Conservation (phyloP, 2,113 vertebrate species). For the Probosciger aterrimus region DNA sequence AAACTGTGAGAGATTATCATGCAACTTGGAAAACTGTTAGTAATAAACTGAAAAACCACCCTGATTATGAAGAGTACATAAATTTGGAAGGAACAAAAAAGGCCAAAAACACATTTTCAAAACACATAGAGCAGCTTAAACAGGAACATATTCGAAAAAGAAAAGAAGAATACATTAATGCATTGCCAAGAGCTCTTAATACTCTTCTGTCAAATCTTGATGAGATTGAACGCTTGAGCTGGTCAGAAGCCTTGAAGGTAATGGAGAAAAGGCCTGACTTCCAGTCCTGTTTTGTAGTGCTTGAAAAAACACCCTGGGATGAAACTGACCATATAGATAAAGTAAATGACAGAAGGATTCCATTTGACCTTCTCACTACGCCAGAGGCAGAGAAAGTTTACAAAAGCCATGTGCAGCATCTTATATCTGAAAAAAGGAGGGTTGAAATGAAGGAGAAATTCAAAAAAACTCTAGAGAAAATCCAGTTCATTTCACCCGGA, state of each 20-base stretch:
- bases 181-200: slow-evolving; percentile 93
- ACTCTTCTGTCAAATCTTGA: slow-evolving; percentile 91
- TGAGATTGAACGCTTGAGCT: slow-evolving; percentile 90
- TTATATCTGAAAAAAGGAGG: slow-evolving; percentile 91
- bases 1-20: slow-evolving; percentile 94
- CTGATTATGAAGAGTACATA: slow-evolving; percentile 95
- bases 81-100: slow-evolving; percentile 93
- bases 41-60: slow-evolving; percentile 91
- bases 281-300: slow-evolving; percentile 91
- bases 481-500: slow-evolving; percentile 93
- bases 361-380: slow-evolving; percentile 92
- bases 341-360: slow-evolving; percentile 92
- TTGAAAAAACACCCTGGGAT: slow-evolving; percentile 94
- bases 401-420: slow-evolving; percentile 93
- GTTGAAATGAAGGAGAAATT: slow-evolving; percentile 98
- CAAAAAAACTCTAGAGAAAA: slow-evolving; percentile 94
- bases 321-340: slow-evolving; percentile 96
- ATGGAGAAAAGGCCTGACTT: slow-evolving; percentile 90
- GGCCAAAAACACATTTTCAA: slow-evolving; percentile 90
- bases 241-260: slow-evolving; percentile 89
- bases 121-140: slow-evolving; percentile 94
- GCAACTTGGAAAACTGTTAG: slow-evolving; percentile 92
- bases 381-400: slow-evolving; percentile 92
- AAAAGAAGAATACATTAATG: slow-evolving; percentile 92
- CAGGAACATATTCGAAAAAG: slow-evolving; percentile 95